Evolutionary conservation across 2,797 vertebrate species (phyloP), one percentile per base, ranked within the genome.

Genomic region (Hoplostethus mediterraneus): DNA sequence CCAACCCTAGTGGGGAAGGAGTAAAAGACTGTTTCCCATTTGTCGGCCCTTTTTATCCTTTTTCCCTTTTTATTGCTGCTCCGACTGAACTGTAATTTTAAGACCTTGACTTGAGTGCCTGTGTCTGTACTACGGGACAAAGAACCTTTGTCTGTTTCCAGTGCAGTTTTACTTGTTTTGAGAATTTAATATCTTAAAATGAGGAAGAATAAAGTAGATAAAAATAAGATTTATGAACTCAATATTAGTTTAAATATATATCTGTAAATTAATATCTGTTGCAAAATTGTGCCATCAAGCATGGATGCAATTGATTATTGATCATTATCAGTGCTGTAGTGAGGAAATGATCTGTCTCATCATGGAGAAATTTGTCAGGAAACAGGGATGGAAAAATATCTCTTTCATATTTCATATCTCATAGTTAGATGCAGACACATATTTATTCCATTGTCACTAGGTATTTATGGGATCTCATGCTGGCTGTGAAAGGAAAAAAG

Each of bases 321-420:
- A 74, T 66, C 21, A 52, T 25, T 54, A 67, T 63, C 33, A 51
- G 14, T 12, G 17, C 45, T 59, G 17, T 11, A 40, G 59, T 49
- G 44, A 36, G 30, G 61, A 71, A 66, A 36, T 30, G 17, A 38
- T 63, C 33, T n/a, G 5, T 56, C 33, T 67, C 0, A 0, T 38
- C 3, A 30, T 58, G 1, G 45, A 33, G 45, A 65, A 54, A 48
- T 11, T 14, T 48, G 54, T 52, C 36, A 49, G 33, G 33, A 52
- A 52, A 52, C 16, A 67, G 38, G 14, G 76, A 61, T 71, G 40
- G 51, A 17, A 28, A 60, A 74, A 49, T 57, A 51, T 42, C 47
- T 48, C 25, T 30, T 52, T 42, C 28, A 63, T 31, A 49, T 56
- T 13, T 55, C 33, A 54, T 28, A 28, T 49, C 7, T 48, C 42